These are phyloP conservation scores for Caenorhabditis sp. DNA, from an alignment of 2,888 invertebrate species.

Conservation along the genomic window DNA sequence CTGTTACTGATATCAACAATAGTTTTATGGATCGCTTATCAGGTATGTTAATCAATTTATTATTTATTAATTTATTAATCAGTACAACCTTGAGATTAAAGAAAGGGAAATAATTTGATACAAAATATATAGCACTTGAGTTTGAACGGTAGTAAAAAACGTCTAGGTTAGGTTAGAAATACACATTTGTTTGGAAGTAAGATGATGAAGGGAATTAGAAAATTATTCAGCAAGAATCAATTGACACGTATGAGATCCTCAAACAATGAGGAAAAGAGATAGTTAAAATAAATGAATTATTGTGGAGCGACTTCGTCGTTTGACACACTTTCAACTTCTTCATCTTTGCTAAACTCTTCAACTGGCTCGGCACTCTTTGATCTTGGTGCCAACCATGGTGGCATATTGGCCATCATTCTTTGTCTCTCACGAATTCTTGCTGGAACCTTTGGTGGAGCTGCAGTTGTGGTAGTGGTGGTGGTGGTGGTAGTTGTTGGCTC, in stretches of 20 bases:
- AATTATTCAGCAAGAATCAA: not conserved
- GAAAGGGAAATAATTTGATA: not conserved
- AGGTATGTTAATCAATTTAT: slow-evolving; percentile 11
- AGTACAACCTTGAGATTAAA: slow-evolving; percentile 6
- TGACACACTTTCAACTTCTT: slow-evolving; percentile 45
- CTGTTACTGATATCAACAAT: slow-evolving; percentile 20
- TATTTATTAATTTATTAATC: not conserved
- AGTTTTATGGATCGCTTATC: slow-evolving; percentile 30
- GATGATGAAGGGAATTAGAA: not conserved
- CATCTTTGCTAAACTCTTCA: slow-evolving; percentile 51
- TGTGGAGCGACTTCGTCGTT: slow-evolving; percentile 37
- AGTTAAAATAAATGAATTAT: not conserved
- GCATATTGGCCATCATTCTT: slow-evolving; percentile 21
- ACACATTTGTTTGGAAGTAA: not conserved
- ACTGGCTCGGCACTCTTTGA: slow-evolving; percentile 13
- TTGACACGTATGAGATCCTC: slow-evolving; percentile 24
- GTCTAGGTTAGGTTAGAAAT: not conserved
- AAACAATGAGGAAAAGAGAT: slow-evolving; percentile 1
- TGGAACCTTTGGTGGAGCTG: slow-evolving; percentile 30
- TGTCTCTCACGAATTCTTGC: slow-evolving; percentile 45
- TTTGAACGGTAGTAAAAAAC: not conserved
- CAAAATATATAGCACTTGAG: slow-evolving; percentile 8
- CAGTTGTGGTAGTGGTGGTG: slow-evolving; percentile 15
- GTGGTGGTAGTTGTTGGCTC: slow-evolving; percentile 24
- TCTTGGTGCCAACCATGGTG: slow-evolving; percentile 46